Base-by-base conservation (phyloP, 2,797 vertebrate species). In the Galagoides demidoff region DNA sequence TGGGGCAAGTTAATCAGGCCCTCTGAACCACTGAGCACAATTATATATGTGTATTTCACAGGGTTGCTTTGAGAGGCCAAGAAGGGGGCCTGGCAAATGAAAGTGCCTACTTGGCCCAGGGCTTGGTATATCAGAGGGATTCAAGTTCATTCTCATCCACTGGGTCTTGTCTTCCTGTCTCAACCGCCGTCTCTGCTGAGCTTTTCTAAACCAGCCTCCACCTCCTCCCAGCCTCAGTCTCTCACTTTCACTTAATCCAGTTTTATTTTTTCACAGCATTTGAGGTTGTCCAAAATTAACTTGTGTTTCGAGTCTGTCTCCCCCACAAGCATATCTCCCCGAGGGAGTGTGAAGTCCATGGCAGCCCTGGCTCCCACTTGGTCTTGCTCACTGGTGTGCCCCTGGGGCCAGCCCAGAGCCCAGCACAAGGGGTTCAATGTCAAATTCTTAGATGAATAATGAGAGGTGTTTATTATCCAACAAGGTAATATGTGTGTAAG, bases 141-240 rank as follows among this genome's bases (percentile, higher is more conserved):
- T 55, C 14, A 45, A 70, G 76, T 19, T 83, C 52, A 25, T 6
- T 55, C 39, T 57, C 23, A 10, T 4, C 39, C 43, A 11, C 2
- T 13, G 43, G 70, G 85, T n/a, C 86, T 86, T 76, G 85, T n/a
- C 83, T 86, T 76, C 45, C 84, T 76, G 86, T 61, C 16, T 23
- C 12, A 25, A 0, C 0, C 31, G 91, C 27, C 16, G 43, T n/a
- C 74, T 34, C 13, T 29, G 43, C 31, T 17, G 68, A 78, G 39
- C 57, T 73, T 64, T 59, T 34, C 85, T 76, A 25, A 85, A 52
- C 74, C 17, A 43, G 20, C 49, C 31, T 77, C 61, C 8, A 34
- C 22, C 31, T 63, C n/a, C 71, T 57, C 13, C 84, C 22, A 20
- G 68, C 25, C n/a, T 9, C 16, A 39, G 14, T 11, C 45, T 57